A percentile compares a stretch with the other conserved stretches of the same genome.
Conservation (phyloP, 1,140 invertebrate species). For the Aphis gossypii region DNA sequence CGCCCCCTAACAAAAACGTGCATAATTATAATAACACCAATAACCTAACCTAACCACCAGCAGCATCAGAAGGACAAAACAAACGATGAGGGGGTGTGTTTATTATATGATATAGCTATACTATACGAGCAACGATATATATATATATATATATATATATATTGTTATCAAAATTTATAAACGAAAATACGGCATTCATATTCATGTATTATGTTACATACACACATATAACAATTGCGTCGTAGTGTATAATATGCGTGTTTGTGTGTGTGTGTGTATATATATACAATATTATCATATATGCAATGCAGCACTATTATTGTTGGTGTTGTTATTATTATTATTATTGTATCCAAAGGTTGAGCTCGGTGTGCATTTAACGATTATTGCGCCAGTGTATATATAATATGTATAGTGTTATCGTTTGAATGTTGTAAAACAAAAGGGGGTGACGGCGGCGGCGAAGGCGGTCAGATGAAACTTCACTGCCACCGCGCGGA, state of each 20-base stretch:
- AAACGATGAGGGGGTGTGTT: neutral
- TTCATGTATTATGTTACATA: neutral
- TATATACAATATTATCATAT: neutral
- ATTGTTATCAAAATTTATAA: neutral
- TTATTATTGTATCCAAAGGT: neutral
- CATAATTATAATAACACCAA: constrained; percentile 31
- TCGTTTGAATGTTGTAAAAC: constrained; percentile 36
- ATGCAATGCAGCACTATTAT: neutral
- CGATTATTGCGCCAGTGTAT: neutral
- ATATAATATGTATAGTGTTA: neutral
- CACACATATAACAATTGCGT: neutral
- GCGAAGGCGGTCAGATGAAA: constrained; percentile 21
- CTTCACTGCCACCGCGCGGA: neutral
- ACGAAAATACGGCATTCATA: neutral
- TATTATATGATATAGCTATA: neutral
- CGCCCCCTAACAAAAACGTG: neutral
- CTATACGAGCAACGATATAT: neutral
- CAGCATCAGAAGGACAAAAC: neutral
- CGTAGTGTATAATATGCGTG: neutral
- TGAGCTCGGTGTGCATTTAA: neutral
- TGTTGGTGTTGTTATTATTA: neutral
- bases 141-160: neutral
- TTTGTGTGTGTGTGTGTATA: neutral
- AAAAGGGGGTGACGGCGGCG: neutral
- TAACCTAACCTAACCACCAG: neutral